phyloP scores from a whole-genome alignment of 2,797 vertebrate genomes.

The Hephaestus fuliginosus region DNA sequence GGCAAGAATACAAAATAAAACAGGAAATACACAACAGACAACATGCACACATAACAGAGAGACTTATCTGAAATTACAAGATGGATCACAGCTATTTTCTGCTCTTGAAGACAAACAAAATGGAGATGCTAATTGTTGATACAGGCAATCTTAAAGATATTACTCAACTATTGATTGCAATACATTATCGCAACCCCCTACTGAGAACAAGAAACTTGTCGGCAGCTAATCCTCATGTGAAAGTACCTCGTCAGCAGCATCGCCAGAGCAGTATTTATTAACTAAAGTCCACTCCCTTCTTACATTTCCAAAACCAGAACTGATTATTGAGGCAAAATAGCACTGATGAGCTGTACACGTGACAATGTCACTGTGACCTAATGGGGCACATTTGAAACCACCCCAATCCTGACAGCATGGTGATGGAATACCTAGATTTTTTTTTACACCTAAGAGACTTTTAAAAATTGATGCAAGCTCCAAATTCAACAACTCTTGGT shows the following conservation, averaged over 20 bases:
- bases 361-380: constrained; percentile 1
- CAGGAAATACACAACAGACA: too few species aligned
- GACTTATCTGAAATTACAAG: too few species aligned
- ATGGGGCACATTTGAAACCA: not conserved
- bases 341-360: not conserved
- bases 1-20: too few species aligned
- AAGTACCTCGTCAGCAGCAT: constrained; percentile 12
- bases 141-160: not conserved
- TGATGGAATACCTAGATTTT: not conserved
- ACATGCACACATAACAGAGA: too few species aligned
- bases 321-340: not conserved
- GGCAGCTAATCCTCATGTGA: not conserved
- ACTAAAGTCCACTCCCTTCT: not conserved
- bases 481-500: not conserved
- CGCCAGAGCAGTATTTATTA: not conserved
- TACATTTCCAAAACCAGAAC: not conserved
- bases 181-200: not conserved
- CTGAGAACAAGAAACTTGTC: not conserved
- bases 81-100: not conserved
- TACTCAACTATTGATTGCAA: not conserved
- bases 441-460: not conserved
- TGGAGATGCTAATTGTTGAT: not conserved
- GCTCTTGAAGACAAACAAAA: not conserved
- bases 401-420: not conserved
- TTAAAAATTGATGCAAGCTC: not conserved